Conservation (phyloP, 1,140 invertebrate species). For the Drosophila rhopaloa region DNA sequence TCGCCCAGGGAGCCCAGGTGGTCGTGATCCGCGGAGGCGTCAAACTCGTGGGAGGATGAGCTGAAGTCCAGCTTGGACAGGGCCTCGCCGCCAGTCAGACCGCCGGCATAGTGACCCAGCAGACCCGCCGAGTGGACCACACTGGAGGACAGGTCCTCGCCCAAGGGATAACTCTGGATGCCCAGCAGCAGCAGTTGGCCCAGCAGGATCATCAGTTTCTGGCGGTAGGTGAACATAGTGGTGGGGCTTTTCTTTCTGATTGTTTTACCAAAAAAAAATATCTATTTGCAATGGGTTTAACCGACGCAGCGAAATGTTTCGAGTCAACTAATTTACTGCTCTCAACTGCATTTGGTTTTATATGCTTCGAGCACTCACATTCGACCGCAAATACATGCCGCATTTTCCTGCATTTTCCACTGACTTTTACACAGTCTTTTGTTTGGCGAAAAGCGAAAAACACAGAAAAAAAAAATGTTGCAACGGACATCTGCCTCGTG, state of each 20-base stretch:
- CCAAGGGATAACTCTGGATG: constrained; percentile 42
- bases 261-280: neutral
- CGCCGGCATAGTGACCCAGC: constrained; percentile 67
- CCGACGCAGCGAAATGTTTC: constrained; percentile 73
- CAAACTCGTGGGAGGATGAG: constrained; percentile 27
- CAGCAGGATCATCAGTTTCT: constrained; percentile 55
- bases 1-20: constrained; percentile 60
- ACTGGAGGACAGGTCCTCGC: constrained; percentile 35
- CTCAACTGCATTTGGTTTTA: constrained; percentile 60
- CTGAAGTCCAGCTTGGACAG: constrained; percentile 56
- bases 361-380: constrained; percentile 44
- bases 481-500: constrained; percentile 70
- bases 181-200: constrained; percentile 37
- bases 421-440: constrained; percentile 45
- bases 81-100: constrained; percentile 59
- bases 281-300: constrained; percentile 2
- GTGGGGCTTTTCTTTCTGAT: neutral
- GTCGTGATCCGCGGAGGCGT: constrained; percentile 18
- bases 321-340: constrained; percentile 77
- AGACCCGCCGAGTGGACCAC: constrained; percentile 56
- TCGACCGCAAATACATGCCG: constrained; percentile 14
- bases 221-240: constrained; percentile 49
- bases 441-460: constrained; percentile 44
- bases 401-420: constrained; percentile 74
- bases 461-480: constrained; percentile 47